phyloP scores from a whole-genome alignment of 2,888 invertebrate genomes.

The Stenoptilia bipunctidactyla region DNA sequence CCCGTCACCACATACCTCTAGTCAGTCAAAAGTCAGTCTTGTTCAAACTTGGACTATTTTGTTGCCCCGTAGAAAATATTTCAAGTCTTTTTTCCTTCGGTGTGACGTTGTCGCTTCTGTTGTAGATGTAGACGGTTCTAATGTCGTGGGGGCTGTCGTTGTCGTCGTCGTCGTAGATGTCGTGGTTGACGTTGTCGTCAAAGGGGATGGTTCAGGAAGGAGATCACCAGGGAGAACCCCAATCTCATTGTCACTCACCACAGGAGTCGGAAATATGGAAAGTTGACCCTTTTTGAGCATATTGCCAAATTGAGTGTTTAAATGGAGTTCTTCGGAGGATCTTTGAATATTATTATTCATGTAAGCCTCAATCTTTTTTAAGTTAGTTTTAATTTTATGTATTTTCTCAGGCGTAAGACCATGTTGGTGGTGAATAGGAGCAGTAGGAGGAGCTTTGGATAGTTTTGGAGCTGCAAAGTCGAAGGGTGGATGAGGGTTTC shows the following conservation, averaged over 20 bases:
- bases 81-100: slow-evolving; percentile 48
- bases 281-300: slow-evolving; percentile 38
- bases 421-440: slow-evolving; percentile 20
- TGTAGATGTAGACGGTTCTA: slow-evolving; percentile 22
- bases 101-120: slow-evolving; percentile 27
- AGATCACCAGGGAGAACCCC: slow-evolving; percentile 54
- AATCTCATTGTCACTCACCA: slow-evolving; percentile 51
- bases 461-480: slow-evolving; percentile 40
- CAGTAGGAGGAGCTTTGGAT: slow-evolving; percentile 22
- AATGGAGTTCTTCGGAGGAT: slow-evolving; percentile 41
- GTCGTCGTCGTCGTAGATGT: slow-evolving; percentile 21
- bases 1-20: slow-evolving; percentile 29
- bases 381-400: slow-evolving; percentile 48
- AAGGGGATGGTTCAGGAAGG: slow-evolving; percentile 27
- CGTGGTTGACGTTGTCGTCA: slow-evolving; percentile 9
- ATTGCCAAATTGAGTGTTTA: slow-evolving; percentile 33
- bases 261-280: slow-evolving; percentile 43
- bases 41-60: slow-evolving; percentile 60
- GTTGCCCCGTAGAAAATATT: slow-evolving; percentile 60
- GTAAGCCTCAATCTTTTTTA: slow-evolving; percentile 41
- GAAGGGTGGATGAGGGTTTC: slow-evolving; percentile 33
- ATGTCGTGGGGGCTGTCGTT: slow-evolving; percentile 26
- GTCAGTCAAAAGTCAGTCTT: slow-evolving; percentile 41
- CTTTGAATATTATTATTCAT: slow-evolving; percentile 36
- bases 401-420: slow-evolving; percentile 49